Evolutionary conservation across 1,140 invertebrate genomes (phyloP), one percentile per base, ranked within the genome.

Genomic region (Drosophila athabasca): DNA sequence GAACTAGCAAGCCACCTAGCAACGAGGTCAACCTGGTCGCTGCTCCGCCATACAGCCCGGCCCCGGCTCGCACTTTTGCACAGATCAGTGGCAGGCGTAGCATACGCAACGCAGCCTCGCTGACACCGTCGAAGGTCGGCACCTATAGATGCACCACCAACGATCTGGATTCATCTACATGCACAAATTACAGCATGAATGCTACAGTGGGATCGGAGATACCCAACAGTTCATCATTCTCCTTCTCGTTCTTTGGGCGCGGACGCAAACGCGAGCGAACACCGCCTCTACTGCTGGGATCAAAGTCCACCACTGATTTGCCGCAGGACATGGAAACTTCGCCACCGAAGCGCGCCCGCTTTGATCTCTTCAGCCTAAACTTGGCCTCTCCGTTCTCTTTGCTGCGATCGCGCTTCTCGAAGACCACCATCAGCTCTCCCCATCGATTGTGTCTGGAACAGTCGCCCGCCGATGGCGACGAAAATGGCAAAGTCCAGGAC

Each of bases 131-230:
- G 0, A 78, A 87, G 49, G 54, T 91, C 55, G 75, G 74, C 9
- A 78, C 43, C 45, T 91, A 91, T 46, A 66, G 90, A 26, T 75
- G 78, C 35, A 65, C 78, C 3, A 82, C 75, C 50, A 90, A 60
- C 29, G 90, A 91, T 7, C 59, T 90, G 51, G 90, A 91, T 60
- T 72, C 78, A 11, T 88, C 85, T 0, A 64, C 31, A 26, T 74
- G 76, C 60, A 89, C 83, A 1, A 91, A 90, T 54, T 70, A 77
- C 19, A 91, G 88, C 66, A 77, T 91, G 76, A 91, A 91, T 60
- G 90, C 90, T 6, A 91, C 90, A 13, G 88, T 90, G 6, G 90
- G 90, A 6, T 91, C 90, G 1, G 90, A 91, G 54, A 74, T 80
- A 13, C 85, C 90, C 53, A 90, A 90, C 45, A 90, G 61, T 46